Base-by-base conservation (phyloP, 2,797 vertebrate species). In the Spatula versicolor region DNA sequence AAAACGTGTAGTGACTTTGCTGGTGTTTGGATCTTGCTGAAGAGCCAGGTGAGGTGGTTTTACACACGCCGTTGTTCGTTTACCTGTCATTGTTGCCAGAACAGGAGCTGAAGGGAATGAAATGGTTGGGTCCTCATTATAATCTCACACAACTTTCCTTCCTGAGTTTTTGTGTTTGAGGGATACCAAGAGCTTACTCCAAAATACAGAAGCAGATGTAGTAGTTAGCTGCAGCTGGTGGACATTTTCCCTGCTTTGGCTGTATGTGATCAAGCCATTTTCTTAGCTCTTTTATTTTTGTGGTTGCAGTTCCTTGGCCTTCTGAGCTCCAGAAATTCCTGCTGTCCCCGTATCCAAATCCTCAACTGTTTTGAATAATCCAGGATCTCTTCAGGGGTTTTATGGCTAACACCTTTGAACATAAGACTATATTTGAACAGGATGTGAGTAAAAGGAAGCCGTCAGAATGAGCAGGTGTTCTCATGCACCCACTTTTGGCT, bases 371-470 rank as follows among this genome's bases (percentile, higher is more conserved):
- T 37, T 63, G 88, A 92, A 71, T 96, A 84, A 72, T 74, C n/a
- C 64, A 60, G 83, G 63, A 79, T 96, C 74, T 92, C 86, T 39
- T 90, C 66, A 83, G 45, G 86, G 63, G 39, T 54, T 92, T 94
- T 85, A 31, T 76, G 79, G 75, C 86, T 79, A 71, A 62, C 75
- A 78, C 56, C 45, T 77, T 86, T 93, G 83, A 86, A 60, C 13
- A 7, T 66, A 52, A 67, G 30, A 41, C 79, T 92, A 4, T 71
- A 37, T 94, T 86, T 84, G 90, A 84, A 95, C 96, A 97, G 98
- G 98, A 98, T 96, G 41, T 98, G 98, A 98, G 92, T 97, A 97
- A 98, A 90, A 98, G 98, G 98, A 98, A 98, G 92, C 93, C 82
- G 93, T 96, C 95, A 93, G 72, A 94, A 46, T 64, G 25, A 94